phyloP scores from a whole-genome alignment of 1,140 invertebrate species.

The Trichonephila inaurata region DNA sequence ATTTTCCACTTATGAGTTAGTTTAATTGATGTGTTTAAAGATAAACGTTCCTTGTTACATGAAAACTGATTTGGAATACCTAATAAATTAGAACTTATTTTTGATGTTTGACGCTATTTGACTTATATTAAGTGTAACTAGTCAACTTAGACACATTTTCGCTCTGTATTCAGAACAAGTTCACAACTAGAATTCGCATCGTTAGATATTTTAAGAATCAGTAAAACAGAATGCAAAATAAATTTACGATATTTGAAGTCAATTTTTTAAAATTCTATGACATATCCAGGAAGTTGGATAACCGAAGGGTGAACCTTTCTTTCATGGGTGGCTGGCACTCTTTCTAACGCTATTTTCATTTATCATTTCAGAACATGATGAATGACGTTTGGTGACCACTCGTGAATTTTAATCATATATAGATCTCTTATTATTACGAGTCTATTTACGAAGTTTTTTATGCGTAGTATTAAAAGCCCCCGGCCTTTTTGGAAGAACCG shows the following conservation, averaged over 20 bases:
- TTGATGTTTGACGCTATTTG: background rate
- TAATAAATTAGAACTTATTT: background rate
- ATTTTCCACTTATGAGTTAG: background rate
- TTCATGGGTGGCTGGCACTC: slow-evolving; percentile 61
- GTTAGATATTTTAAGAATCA: slow-evolving; percentile 27
- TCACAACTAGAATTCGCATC: slow-evolving; percentile 22
- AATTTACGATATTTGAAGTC: slow-evolving; percentile 40
- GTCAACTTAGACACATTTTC: slow-evolving; percentile 3
- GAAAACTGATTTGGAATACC: background rate
- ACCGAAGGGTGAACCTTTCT: slow-evolving; percentile 48
- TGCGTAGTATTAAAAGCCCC: slow-evolving; percentile 12
- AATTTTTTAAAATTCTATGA: slow-evolving; percentile 62
- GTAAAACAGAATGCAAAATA: slow-evolving; percentile 27
- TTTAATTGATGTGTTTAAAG: background rate
- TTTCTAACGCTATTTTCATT: slow-evolving; percentile 50
- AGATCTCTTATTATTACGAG: slow-evolving; percentile 4
- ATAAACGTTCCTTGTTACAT: background rate
- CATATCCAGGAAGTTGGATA: slow-evolving; percentile 61
- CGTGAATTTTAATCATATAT: slow-evolving; percentile 61
- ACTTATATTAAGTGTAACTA: background rate
- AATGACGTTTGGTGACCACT: slow-evolving; percentile 46
- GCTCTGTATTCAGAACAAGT: slow-evolving; percentile 21
- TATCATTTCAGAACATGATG: slow-evolving; percentile 66
- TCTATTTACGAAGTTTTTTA: slow-evolving; percentile 27
- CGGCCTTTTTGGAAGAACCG: background rate